Evolutionary conservation across 2,888 invertebrate species (phyloP), one percentile per base, ranked within the genome.

Genomic region (Xestia sexstrigata): DNA sequence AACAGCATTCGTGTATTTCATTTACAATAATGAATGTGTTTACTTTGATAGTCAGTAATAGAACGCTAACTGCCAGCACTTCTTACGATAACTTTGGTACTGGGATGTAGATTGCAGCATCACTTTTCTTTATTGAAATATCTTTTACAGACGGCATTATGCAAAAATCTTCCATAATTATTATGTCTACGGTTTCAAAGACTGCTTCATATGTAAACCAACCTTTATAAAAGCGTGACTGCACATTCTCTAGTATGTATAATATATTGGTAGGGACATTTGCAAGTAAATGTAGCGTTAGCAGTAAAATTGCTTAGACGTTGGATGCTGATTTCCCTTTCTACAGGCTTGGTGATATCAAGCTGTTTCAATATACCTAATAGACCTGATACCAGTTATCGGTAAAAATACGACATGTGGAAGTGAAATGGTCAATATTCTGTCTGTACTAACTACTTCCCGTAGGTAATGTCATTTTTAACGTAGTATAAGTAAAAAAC

Each of bases 301-400:
- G 67, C 78, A 82, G 86, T 85, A 73, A 87, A 84, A 87, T 78
- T 77, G 69, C 70, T 63, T 81, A 68, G 71, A 73, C 73, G 70
- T 76, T 73, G 60, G 75, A 83, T 84, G 86, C 83, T 75, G 85
- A 87, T 91, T 90, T 91, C 89, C 85, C 88, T 90, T 90, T 89
- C 86, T 82, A 74, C 65, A 47, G 80, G 80, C 83, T 84, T 49
- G 83, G 82, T 83, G 63, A 68, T 81, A 78, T 77, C 60, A n/a
- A 78, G 77, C 60, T 45, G 49, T 78, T 78, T 76, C 58, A 77
- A 70, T 87, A 72, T 76, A 39, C 76, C 63, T 81, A 83, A 81
- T 84, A 76, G 76, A 67, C 71, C 35, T 62, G 62, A 42, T 70
- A 66, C 78, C 70, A 72, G 74, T 80, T 83, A 84, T 74, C 69